Evolutionary conservation across 2,797 vertebrate species (phyloP).

Genomic region (Margarornis squamiger): DNA sequence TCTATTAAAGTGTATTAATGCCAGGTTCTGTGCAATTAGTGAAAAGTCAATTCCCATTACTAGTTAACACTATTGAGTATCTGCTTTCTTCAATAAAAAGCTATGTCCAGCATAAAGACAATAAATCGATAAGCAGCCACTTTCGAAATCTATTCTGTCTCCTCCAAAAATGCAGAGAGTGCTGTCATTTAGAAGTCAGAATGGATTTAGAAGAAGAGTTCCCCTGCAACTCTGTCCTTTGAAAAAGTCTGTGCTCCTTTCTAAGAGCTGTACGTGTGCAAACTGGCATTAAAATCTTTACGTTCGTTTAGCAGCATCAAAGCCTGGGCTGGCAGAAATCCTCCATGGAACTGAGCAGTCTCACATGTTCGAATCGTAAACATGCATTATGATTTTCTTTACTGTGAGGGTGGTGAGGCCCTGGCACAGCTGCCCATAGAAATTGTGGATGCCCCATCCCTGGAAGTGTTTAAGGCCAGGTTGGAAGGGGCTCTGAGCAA

Average conservation of each 20-base stretch:
- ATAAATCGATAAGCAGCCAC: constrained; percentile 84
- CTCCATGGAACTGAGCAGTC: fast-evolving
- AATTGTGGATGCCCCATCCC: neutral
- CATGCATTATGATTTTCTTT: neutral
- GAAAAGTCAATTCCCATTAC: constrained; percentile 95
- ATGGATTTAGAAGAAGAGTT: neutral
- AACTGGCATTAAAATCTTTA: neutral
- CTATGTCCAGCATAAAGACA: constrained; percentile 83
- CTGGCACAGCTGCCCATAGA: neutral
- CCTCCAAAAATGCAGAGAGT: constrained; percentile 49
- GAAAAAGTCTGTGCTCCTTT: neutral
- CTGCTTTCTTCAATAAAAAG: constrained; percentile 96
- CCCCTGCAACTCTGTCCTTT: neutral
- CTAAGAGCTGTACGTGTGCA: neutral
- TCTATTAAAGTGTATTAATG: constrained; percentile 92
- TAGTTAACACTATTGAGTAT: constrained; percentile 92
- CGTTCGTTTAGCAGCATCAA: neutral
- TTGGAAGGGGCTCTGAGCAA: neutral
- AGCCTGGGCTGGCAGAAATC: neutral
- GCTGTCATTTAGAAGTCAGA: neutral
- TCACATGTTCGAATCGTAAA: fast-evolving
- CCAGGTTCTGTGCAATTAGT: constrained; percentile 92
- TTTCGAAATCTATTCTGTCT: constrained; percentile 75
- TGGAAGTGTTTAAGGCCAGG: neutral
- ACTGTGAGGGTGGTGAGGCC: neutral